Percentiles rank a stretch among this genome's conserved stretches.
These are phyloP conservation scores for Portunus trituberculatus DNA, from an alignment of 1,140 invertebrate species.

Conservation along the genomic window DNA sequence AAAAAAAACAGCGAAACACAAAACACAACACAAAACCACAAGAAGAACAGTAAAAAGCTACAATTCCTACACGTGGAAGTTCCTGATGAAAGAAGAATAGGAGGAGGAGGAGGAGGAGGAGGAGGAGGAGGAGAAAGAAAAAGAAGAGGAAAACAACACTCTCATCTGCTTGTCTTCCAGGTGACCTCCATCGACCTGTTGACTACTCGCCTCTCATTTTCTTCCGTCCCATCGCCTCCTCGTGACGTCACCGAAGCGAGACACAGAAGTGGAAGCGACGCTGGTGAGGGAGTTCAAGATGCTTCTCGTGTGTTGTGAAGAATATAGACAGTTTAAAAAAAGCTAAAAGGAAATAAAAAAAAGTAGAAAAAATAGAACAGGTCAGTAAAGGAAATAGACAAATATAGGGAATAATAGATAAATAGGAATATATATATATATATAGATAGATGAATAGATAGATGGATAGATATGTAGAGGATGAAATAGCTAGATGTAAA, in stretches of 20 bases:
- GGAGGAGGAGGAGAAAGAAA: not conserved
- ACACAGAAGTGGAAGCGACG: not conserved
- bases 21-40: not conserved
- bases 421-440: too few relatives aligned
- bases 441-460: too few relatives aligned
- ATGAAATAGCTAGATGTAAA: too few relatives aligned
- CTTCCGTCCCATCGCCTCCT: not conserved
- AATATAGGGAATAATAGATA: too few relatives aligned
- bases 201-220: not conserved
- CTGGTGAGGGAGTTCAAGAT: not conserved
- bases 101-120: not conserved
- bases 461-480: too few relatives aligned
- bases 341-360: too few relatives aligned
- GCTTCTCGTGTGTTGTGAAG: not conserved
- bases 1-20: not conserved
- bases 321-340: too few relatives aligned
- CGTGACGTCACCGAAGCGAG: not conserved
- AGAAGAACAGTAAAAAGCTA: too few relatives aligned
- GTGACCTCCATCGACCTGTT: not conserved
- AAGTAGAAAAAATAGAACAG: too few relatives aligned
- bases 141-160: not conserved
- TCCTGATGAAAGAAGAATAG: not conserved
- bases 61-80: too few relatives aligned
- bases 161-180: not conserved
- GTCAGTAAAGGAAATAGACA: too few relatives aligned